Evolutionary conservation across 2,888 invertebrate species (phyloP).

Genomic region (Chironomus tentans): DNA sequence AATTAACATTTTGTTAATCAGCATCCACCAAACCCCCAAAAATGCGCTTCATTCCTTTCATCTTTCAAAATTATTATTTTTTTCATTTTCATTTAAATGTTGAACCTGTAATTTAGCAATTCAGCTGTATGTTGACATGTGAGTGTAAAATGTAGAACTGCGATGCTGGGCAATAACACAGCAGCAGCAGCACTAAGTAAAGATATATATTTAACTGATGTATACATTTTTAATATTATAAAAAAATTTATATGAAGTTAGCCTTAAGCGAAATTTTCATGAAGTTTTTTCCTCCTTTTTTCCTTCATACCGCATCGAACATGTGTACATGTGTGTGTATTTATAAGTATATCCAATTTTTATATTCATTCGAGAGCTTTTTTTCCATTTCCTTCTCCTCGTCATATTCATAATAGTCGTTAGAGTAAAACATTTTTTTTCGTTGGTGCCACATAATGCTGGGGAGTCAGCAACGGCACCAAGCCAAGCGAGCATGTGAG

Average conservation of each 20-base stretch:
- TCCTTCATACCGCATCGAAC: no score
- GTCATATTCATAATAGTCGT: no score
- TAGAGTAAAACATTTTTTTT: no score
- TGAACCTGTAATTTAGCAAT: slow-evolving; percentile 18
- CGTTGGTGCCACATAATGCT: no score
- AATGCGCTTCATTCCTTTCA: not conserved
- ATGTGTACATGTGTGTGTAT: not conserved
- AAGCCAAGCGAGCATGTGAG: not conserved
- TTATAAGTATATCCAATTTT: not conserved
- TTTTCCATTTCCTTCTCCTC: not conserved
- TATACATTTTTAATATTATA: not conserved
- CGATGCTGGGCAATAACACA: not conserved
- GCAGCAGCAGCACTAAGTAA: not conserved
- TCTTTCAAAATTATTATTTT: not conserved
- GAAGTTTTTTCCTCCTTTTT: not conserved
- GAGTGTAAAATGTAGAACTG: no score
- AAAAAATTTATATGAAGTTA: not conserved
- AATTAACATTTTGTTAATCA: no score
- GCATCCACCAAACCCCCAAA: no score
- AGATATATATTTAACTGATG: not conserved
- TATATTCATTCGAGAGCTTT: slow-evolving; percentile 16
- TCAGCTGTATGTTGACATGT: not conserved
- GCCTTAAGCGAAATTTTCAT: not conserved
- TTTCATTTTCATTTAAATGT: not conserved
- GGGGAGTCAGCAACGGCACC: no score